Conservation (phyloP, 2,797 vertebrate species). For the Mormyrops boulengeri region DNA sequence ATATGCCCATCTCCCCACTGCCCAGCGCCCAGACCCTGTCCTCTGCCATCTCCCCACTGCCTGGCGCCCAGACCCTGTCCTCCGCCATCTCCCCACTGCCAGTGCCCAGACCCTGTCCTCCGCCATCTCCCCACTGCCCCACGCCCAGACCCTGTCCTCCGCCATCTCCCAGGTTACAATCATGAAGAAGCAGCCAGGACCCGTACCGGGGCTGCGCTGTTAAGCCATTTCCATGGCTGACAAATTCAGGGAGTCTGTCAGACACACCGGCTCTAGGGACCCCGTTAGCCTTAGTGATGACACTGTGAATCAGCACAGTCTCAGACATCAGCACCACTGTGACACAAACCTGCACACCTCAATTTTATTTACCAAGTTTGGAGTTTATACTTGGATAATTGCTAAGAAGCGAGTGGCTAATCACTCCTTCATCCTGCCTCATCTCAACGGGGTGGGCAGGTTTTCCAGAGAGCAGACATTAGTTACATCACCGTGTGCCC, state of each 20-base stretch:
- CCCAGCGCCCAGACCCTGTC: too few species aligned
- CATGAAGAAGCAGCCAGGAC: not conserved
- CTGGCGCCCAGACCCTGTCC: too few species aligned
- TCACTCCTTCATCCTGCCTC: not conserved
- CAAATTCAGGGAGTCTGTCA: not conserved
- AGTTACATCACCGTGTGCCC: not conserved
- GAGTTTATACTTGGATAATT: not conserved
- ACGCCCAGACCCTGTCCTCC: too few species aligned
- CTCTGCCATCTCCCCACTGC: too few species aligned
- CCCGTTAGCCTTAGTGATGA: not conserved
- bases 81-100: too few species aligned
- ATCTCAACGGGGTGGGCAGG: not conserved
- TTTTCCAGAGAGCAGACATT: slow-evolving; percentile 1
- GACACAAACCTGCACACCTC: not conserved
- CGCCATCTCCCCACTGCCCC: too few species aligned
- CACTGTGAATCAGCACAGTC: not conserved
- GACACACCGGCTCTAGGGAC: not conserved
- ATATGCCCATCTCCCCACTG: too few species aligned
- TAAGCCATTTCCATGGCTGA: not conserved
- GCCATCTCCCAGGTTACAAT: not conserved
- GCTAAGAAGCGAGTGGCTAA: not conserved
- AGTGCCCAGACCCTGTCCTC: too few species aligned
- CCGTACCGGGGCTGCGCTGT: not conserved
- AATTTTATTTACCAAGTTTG: not conserved
- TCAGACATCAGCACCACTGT: not conserved